Conservation (phyloP, 2,888 invertebrate genomes). For the Tetragonisca angustula region DNA sequence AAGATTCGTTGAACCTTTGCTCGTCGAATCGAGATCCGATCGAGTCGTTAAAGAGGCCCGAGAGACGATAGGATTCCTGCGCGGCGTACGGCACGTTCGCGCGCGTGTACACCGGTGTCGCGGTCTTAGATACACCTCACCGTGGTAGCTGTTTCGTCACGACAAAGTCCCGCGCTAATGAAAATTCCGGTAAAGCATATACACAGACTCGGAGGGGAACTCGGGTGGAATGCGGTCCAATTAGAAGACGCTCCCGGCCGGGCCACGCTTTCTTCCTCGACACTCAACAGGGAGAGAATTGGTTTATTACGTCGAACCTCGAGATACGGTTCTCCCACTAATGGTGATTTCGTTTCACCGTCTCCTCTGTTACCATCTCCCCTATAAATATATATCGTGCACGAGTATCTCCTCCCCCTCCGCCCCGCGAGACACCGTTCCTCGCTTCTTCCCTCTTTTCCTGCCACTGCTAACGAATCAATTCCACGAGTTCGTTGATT, state of each 20-base stretch:
- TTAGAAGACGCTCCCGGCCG: conserved; percentile 75
- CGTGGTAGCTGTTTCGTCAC: conserved; percentile 69
- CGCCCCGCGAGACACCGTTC: background rate
- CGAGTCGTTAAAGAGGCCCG: conserved; percentile 24
- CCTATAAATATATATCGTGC: conserved; percentile 37
- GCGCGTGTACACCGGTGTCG: conserved; percentile 52
- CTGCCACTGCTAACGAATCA: conserved; percentile 78
- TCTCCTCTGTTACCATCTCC: conserved; percentile 28
- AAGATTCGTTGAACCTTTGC: background rate
- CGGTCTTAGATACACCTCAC: conserved; percentile 51
- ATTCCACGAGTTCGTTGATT: conserved; percentile 77
- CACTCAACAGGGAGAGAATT: conserved; percentile 69
- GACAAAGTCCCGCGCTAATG: conserved; percentile 80
- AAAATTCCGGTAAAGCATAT: conserved; percentile 80
- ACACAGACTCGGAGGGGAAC: conserved; percentile 50
- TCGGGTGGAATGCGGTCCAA: conserved; percentile 81
- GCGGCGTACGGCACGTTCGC: conserved; percentile 48
- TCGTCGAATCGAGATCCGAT: conserved; percentile 39
- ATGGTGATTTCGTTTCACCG: conserved; percentile 71
- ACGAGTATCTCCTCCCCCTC: conserved; percentile 36
- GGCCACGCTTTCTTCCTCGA: conserved; percentile 62
- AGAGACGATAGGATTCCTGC: conserved; percentile 38
- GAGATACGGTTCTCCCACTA: conserved; percentile 70
- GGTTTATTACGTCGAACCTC: conserved; percentile 77
- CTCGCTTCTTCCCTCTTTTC: conserved; percentile 27